Base-by-base conservation (phyloP, 2,888 invertebrate species). In the Suillia variegata region DNA sequence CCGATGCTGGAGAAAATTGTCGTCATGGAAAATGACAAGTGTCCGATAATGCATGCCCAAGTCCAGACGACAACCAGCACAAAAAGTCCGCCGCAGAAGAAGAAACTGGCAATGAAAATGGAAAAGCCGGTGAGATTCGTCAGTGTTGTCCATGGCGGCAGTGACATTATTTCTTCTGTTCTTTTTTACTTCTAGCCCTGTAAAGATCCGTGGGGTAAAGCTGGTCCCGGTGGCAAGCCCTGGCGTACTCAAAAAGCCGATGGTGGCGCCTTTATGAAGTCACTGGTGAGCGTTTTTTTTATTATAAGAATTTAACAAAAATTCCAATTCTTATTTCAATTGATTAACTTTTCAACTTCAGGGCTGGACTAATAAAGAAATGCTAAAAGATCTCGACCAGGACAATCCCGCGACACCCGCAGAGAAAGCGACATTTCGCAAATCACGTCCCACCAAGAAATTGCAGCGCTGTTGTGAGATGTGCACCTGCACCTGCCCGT, bases 171-270 rank as follows among this genome's bases (percentile, higher is more conserved):
- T 45, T 38, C n/a, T 48, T 18, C 45, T 51, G 4, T 56, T 33
- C 26, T 45, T 20, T 17, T 56, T 26, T 51, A n/a, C 12, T 59
- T 62, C 5, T 50, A 80, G 79, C 69, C 64, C n/a, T 66, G 64
- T 54, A 74, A 76, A 58, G 76, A 79, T 57, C 77, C 77, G 4
- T 81, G 81, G 80, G 80, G 78, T 13, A 80, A 77, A 59, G 68
- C 78, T 0, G 80, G 77, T n/a, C 79, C 80, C 50, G 91, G 91
- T 56, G 91, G 91, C 64, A 84, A 84, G 56, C 85, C 86, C 66
- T 91, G 92, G 92, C 86, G 91, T 75, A 87, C 88, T 81, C 90
- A 89, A 62, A 86, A 87, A 72, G 84, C 87, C 76, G 85, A 90
- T 73, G 92, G 91, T 73, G 82, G 86, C 70, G 87, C 89, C 81